Evolutionary conservation across 2,888 invertebrate species (phyloP), one percentile per base, ranked within the genome.

Genomic region (Xanthorhoe spadicearia): DNA sequence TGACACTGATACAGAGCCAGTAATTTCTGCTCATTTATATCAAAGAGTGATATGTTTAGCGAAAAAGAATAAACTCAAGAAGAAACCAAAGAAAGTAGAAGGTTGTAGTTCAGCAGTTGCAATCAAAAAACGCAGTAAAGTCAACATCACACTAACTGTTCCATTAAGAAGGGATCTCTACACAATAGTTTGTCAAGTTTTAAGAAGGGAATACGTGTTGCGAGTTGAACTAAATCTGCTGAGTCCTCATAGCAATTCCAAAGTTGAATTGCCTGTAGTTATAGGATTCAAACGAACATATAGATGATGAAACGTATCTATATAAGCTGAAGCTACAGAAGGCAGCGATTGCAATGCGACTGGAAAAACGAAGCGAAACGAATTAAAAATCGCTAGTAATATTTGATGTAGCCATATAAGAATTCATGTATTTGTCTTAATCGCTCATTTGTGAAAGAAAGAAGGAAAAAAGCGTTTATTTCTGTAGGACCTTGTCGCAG

Each of bases 221-320:
- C 43, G 59, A 38, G 65, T 60, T 15, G 65, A 64, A 10, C 50
- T 74, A 15, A 46, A 54, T 18, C 65, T 74, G 15, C 71, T 71
- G 23, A 13, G 61, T 18, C 70, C 70, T 8, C 69, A 71, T 50
- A 17, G 28, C 0, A 70, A 73, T 48, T 64, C 64, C 2, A 43
- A 48, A 2, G 67, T 67, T n/a, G 67, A 69, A 3, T 18, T 68
- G 17, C 68, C 68, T 1, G 19, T 73, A 1, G 50, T 68, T 1
- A 70, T 73, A 17, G 73, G 73, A 9, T 13, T 43, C 3, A 38
- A 13, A 38, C 10, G 35, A 2, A 38, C 35, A 38, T 38, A 38
- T 52, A 9, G 46, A 52, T 2, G 43, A 46, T 52, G 23, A 23
- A 23, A 23, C n/a, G n/a, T n/a, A n/a, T n/a, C n/a, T n/a, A n/a